These are phyloP conservation scores for Valencia hispanica DNA, from an alignment of 2,797 vertebrate genomes.

Conservation along the genomic window DNA sequence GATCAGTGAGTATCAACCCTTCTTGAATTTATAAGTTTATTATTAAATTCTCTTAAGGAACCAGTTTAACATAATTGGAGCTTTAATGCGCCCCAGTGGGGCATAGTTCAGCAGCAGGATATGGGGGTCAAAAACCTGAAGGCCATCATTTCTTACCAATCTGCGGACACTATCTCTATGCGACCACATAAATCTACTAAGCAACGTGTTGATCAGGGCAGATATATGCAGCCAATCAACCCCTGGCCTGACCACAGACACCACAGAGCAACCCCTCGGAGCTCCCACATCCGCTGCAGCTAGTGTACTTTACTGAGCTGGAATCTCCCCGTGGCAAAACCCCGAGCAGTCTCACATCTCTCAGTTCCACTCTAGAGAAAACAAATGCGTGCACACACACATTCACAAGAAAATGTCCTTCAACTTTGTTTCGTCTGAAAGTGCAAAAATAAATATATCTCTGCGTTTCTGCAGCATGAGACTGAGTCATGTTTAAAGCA, in stretches of 20 bases:
- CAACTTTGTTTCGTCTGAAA: conserved; percentile 24
- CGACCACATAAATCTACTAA: conserved; percentile 53
- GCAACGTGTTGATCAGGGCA: conserved; percentile 42
- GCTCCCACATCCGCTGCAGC: conserved; percentile 63
- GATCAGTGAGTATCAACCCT: not conserved
- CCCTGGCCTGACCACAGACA: conserved; percentile 56
- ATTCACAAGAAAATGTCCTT: conserved; percentile 5
- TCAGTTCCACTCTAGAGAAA: conserved; percentile 28
- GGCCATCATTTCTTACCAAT: conserved; percentile 9
- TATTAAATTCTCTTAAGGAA: not conserved
- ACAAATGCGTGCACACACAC: not conserved
- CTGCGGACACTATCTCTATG: conserved; percentile 10
- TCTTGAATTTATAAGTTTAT: not conserved
- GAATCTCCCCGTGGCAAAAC: conserved; percentile 76
- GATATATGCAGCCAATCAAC: conserved; percentile 31
- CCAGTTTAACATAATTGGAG: not conserved
- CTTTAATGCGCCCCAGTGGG: not conserved
- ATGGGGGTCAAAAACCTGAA: not conserved
- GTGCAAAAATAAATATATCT: conserved; percentile 47
- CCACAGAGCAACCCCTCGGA: conserved; percentile 62
- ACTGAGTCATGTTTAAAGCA: conserved; percentile 50
- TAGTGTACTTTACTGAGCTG: conserved; percentile 55
- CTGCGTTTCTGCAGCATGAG: conserved; percentile 23
- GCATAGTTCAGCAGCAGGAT: conserved; percentile 33
- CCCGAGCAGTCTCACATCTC: conserved; percentile 52